Evolutionary conservation across 2,113 vertebrate genomes (phyloP).

Genomic region (Mormoops blainvillei): DNA sequence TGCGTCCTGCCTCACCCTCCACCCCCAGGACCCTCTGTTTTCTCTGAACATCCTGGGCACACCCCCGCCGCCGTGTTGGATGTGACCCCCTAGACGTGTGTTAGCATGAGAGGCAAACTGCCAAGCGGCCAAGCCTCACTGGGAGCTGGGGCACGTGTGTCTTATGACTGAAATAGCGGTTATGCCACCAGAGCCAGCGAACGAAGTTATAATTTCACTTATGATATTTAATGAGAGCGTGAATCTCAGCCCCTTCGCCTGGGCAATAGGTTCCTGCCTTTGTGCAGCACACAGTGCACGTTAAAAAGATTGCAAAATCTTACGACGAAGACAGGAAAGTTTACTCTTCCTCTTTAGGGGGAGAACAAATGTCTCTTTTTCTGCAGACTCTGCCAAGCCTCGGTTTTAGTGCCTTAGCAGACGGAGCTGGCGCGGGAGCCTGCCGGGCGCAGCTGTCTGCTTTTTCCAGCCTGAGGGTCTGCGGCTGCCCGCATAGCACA

Average conservation of each 20-base stretch:
- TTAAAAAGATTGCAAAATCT: conserved; percentile 56
- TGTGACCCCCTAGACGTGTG: background rate
- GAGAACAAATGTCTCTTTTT: conserved; percentile 82
- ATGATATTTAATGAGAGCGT: background rate
- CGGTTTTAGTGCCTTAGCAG: conserved; percentile 80
- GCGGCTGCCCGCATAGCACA: conserved; percentile 74
- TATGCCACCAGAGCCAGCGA: background rate
- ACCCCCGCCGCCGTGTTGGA: background rate
- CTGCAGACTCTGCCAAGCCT: conserved; percentile 78
- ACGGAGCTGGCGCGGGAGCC: conserved; percentile 82
- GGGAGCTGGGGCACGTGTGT: background rate
- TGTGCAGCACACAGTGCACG: conserved; percentile 17
- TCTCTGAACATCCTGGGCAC: background rate
- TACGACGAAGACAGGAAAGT: conserved; percentile 70
- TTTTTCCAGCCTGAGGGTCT: conserved; percentile 80
- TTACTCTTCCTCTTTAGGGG: conserved; percentile 78
- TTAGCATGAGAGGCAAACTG: background rate
- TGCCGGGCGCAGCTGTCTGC: conserved; percentile 82
- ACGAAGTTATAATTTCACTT: background rate
- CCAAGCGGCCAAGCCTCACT: background rate
- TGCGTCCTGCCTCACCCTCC: background rate
- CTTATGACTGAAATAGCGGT: background rate
- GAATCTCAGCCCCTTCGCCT: background rate
- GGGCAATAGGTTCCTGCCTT: conserved; percentile 26
- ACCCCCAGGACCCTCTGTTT: background rate